Percentiles rank a stretch among this genome's conserved stretches.
Conservation (phyloP, 2,113 vertebrate species). For the Sceloporus undulatus region DNA sequence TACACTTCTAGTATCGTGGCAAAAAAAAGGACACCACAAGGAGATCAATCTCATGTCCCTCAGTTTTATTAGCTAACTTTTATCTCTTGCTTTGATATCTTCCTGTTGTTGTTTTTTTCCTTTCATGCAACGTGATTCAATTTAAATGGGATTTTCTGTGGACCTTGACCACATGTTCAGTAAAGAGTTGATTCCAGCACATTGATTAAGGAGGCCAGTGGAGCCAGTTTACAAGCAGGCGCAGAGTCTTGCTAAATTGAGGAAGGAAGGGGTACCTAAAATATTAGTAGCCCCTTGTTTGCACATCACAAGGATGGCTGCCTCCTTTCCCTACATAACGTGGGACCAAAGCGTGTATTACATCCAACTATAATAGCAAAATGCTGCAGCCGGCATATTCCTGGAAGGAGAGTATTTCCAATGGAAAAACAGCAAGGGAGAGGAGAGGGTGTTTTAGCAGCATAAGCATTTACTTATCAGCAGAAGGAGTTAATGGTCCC, state of each 20-base stretch:
- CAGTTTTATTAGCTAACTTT: background rate
- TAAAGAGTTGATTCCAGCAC: background rate
- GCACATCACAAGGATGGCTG: background rate
- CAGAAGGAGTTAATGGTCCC: background rate
- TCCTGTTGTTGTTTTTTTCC: background rate
- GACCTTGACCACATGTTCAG: conserved; percentile 28
- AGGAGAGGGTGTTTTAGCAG: too few species aligned
- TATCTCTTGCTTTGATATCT: background rate
- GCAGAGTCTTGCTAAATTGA: background rate
- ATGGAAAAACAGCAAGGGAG: too few species aligned
- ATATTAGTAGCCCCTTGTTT: background rate
- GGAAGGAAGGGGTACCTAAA: background rate
- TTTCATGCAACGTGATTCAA: conserved; percentile 46
- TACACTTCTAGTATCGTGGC: conserved; percentile 7
- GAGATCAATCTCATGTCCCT: background rate
- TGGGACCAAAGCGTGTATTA: background rate
- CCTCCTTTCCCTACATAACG: background rate
- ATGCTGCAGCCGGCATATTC: background rate
- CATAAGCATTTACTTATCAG: too few species aligned
- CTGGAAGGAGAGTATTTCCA: background rate
- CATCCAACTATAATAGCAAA: background rate
- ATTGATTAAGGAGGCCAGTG: rapidly evolving
- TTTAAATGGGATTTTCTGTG: conserved; percentile 58
- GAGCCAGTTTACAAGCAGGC: rapidly evolving
- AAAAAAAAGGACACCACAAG: background rate